Conservation (phyloP, 2,888 invertebrate species). For the Isoperla grammatica region DNA sequence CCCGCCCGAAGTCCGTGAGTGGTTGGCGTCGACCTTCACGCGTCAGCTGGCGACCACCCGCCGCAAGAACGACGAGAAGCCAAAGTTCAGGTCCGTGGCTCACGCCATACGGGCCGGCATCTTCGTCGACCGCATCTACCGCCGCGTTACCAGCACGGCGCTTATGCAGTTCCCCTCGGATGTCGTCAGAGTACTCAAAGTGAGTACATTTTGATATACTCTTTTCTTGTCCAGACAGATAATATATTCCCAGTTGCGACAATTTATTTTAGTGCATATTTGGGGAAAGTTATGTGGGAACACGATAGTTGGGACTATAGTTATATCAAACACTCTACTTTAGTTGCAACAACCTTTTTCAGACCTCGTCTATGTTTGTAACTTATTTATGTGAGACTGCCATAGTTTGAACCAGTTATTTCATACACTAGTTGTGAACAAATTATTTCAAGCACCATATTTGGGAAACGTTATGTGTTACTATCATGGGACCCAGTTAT, state of each 20-base stretch:
- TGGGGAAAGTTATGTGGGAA: slow-evolving; percentile 21
- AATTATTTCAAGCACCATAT: too few species aligned
- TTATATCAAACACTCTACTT: too few species aligned
- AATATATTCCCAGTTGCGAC: too few species aligned
- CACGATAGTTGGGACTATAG: too few species aligned
- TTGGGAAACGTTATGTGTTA: too few species aligned
- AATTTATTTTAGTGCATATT: slow-evolving; percentile 5
- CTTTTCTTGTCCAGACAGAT: too few species aligned
- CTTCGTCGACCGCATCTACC: slow-evolving; percentile 91
- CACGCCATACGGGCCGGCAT: slow-evolving; percentile 95
- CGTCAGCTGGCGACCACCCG: slow-evolving; percentile 76
- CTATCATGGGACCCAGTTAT: too few species aligned
- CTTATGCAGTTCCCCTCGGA: slow-evolving; percentile 85
- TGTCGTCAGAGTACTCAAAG: slow-evolving; percentile 81
- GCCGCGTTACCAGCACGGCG: slow-evolving; percentile 69
- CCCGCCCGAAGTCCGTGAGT: slow-evolving; percentile 92
- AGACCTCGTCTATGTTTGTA: too few species aligned
- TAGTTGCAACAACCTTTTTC: too few species aligned
- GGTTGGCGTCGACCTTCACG: slow-evolving; percentile 95
- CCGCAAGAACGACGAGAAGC: slow-evolving; percentile 71
- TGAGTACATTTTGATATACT: slow-evolving; percentile 47
- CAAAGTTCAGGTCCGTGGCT: slow-evolving; percentile 90
- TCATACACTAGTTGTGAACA: too few species aligned
- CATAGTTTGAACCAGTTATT: too few species aligned
- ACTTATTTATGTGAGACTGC: too few species aligned